phyloP scores from a whole-genome alignment of 2,113 vertebrate species.

The Myotis brandtii region DNA sequence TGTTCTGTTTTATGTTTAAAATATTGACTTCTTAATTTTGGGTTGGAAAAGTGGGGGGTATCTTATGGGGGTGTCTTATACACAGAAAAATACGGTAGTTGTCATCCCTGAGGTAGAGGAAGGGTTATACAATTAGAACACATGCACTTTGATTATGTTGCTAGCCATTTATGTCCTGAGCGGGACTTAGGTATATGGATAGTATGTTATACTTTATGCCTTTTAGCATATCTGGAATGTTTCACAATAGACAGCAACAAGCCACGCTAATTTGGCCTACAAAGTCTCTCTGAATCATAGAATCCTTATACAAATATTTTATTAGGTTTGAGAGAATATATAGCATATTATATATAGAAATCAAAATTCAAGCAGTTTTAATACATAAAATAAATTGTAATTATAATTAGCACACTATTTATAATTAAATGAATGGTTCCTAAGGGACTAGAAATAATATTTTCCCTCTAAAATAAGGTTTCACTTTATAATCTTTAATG shows the following conservation, averaged over 20 bases:
- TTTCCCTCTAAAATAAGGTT: not conserved
- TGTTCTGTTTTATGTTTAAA: no score
- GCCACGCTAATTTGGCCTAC: not conserved
- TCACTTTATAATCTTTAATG: constrained; percentile 35
- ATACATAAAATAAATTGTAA: constrained; percentile 31
- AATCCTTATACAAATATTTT: constrained; percentile 17
- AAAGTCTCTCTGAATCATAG: not conserved
- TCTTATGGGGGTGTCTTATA: no score
- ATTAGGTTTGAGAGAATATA: not conserved
- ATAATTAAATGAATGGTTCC: constrained; percentile 8
- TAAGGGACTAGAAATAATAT: constrained; percentile 31
- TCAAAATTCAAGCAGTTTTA: not conserved
- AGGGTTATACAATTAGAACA: not conserved
- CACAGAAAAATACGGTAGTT: not conserved
- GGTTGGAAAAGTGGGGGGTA: no score
- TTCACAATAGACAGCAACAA: constrained; percentile 13
- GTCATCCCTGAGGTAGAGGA: not conserved
- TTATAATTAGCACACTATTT: constrained; percentile 2
- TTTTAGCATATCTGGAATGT: not conserved
- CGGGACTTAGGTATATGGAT: not conserved
- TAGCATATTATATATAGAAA: not conserved
- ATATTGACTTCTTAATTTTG: no score
- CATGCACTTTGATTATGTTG: not conserved
- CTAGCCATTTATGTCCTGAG: not conserved
- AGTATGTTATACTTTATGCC: not conserved